A percentile compares a stretch with the other conserved stretches of the same genome.
Conservation (phyloP, 1,140 invertebrate genomes). For the Monochamus saltuarius region DNA sequence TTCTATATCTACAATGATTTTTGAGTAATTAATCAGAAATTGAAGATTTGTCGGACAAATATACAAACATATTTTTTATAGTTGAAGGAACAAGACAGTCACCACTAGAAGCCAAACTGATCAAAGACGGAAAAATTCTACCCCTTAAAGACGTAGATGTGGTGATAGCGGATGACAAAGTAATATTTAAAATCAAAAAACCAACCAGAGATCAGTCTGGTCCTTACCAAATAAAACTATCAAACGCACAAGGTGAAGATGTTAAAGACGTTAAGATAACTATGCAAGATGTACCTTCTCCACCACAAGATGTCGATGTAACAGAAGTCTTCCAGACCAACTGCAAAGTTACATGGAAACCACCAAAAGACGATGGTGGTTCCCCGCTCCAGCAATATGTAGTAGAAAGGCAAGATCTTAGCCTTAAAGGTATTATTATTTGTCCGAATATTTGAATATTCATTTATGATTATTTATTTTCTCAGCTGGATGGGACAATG, state of each 20-base stretch:
- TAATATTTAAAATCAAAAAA: constrained; percentile 88
- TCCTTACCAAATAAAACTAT: constrained; percentile 82
- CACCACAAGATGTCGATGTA: constrained; percentile 87
- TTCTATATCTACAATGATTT: too few species aligned
- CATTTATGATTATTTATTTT: constrained; percentile 21
- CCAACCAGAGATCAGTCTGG: constrained; percentile 78
- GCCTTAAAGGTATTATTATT: constrained; percentile 68
- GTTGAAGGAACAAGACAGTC: constrained; percentile 84
- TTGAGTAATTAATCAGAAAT: too few species aligned
- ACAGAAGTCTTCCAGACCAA: constrained; percentile 89
- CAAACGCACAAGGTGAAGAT: constrained; percentile 86
- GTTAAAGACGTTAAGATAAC: constrained; percentile 79
- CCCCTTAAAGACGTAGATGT: constrained; percentile 86
- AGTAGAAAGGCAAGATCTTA: constrained; percentile 91
- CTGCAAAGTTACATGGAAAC: constrained; percentile 90
- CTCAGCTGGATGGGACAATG: constrained; percentile 78
- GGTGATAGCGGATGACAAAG: constrained; percentile 85
- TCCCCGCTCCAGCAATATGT: constrained; percentile 87
- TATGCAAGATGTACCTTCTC: constrained; percentile 87
- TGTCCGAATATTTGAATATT: background rate
- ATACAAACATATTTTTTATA: constrained; percentile 50
- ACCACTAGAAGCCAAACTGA: constrained; percentile 82
- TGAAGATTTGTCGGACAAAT: too few species aligned
- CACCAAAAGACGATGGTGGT: constrained; percentile 91
- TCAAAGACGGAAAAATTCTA: constrained; percentile 85